A percentile compares a stretch with the other conserved stretches of the same genome.
These are phyloP conservation scores for Drosophila acutilabella DNA, from an alignment of 2,888 invertebrate species.

Conservation along the genomic window DNA sequence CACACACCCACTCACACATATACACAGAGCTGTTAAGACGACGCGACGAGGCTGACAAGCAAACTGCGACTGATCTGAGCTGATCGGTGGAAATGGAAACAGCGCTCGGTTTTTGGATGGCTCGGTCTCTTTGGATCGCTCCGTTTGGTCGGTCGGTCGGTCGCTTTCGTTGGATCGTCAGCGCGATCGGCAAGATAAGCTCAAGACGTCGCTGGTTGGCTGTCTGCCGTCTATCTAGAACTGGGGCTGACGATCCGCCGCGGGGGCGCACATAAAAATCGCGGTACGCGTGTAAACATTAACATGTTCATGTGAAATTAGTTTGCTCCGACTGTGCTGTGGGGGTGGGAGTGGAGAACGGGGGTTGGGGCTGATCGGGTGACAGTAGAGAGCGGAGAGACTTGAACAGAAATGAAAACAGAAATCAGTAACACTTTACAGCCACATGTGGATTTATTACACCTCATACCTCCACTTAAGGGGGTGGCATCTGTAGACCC, in stretches of 20 bases:
- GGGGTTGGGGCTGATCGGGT: neutral
- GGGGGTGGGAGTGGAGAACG: constrained; percentile 32
- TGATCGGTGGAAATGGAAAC: constrained; percentile 10
- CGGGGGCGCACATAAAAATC: constrained; percentile 74
- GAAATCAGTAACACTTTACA: constrained; percentile 77
- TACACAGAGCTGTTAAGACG: constrained; percentile 35
- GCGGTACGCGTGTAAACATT: constrained; percentile 81
- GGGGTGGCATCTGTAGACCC: constrained; percentile 12
- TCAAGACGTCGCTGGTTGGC: constrained; percentile 60
- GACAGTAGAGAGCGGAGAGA: constrained; percentile 9
- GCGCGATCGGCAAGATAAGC: constrained; percentile 60
- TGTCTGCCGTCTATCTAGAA: constrained; percentile 18
- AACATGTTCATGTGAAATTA: constrained; percentile 79
- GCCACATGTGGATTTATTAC: constrained; percentile 81
- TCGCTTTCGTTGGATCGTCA: constrained; percentile 27
- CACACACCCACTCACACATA: constrained; percentile 34
- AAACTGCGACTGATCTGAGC: constrained; percentile 73
- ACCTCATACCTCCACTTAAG: constrained; percentile 52
- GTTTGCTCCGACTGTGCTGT: constrained; percentile 35
- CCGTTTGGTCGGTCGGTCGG: constrained; percentile 24
- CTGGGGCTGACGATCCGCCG: constrained; percentile 45
- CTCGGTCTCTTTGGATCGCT: neutral
- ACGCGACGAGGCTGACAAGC: constrained; percentile 61
- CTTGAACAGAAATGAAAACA: constrained; percentile 44
- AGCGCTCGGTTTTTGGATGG: constrained; percentile 34